These are phyloP conservation scores for Clusia tigrina DNA, from an alignment of 2,888 invertebrate species.

Conservation along the genomic window DNA sequence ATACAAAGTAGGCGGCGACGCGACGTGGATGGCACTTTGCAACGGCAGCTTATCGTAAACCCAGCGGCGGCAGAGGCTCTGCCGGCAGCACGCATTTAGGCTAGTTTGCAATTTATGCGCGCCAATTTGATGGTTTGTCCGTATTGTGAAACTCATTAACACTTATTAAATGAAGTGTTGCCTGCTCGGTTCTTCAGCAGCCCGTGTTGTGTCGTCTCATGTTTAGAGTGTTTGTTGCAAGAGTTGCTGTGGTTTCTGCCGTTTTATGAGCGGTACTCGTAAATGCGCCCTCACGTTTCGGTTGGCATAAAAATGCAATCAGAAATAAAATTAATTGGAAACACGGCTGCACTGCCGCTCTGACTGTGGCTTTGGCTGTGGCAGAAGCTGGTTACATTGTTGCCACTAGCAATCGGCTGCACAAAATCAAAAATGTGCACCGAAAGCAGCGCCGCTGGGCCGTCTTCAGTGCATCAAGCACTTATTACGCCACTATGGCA, in stretches of 20 bases:
- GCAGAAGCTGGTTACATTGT: slow-evolving; percentile 4
- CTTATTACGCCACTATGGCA: too few species aligned
- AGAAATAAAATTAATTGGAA: slow-evolving; percentile 1
- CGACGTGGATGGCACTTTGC: slow-evolving; percentile 43
- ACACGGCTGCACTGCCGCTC: not conserved
- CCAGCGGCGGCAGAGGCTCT: slow-evolving; percentile 3
- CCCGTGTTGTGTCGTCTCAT: not conserved
- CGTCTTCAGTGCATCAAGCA: too few species aligned
- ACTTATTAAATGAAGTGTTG: slow-evolving; percentile 58
- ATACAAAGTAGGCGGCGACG: not conserved
- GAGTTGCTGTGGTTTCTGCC: not conserved
- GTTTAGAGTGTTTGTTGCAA: not conserved
- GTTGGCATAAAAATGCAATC: too few species aligned
- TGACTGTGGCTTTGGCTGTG: not conserved
- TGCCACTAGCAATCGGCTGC: too few species aligned
- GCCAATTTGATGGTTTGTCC: slow-evolving; percentile 35
- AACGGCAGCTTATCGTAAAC: slow-evolving; percentile 34
- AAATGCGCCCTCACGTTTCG: slow-evolving; percentile 10
- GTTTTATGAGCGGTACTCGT: not conserved
- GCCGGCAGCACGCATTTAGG: not conserved
- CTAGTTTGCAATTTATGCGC: slow-evolving; percentile 41
- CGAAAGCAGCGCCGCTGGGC: too few species aligned
- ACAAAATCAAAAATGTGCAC: too few species aligned
- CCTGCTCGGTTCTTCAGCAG: slow-evolving; percentile 4
- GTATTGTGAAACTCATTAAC: slow-evolving; percentile 56